Evolutionary conservation across 2,113 vertebrate genomes (phyloP).

Genomic region (Prochilodus magdalenae): DNA sequence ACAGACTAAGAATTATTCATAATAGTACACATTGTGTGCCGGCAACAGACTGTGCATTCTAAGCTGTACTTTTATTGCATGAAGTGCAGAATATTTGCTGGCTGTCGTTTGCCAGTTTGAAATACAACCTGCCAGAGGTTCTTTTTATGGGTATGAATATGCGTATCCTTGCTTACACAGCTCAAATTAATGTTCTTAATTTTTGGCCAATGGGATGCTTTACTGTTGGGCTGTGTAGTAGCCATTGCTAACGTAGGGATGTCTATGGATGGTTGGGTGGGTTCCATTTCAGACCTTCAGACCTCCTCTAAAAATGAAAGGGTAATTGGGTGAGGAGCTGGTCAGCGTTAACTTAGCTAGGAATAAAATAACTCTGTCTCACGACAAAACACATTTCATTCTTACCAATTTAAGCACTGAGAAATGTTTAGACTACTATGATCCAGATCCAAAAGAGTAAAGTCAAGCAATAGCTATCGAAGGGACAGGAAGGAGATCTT

Average conservation of each 20-base stretch:
- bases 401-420: no score
- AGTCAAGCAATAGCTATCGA: no score
- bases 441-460: no score
- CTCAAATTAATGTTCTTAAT: background rate
- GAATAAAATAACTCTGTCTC: no score
- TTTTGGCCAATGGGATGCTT: background rate
- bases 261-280: no score
- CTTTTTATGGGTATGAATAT: background rate
- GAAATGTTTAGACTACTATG: no score
- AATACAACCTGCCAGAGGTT: slow-evolving; percentile 2
- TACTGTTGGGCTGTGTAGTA: background rate
- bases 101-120: background rate
- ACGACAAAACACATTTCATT: no score
- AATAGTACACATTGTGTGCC: slow-evolving; percentile 13
- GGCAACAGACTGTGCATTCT: slow-evolving; percentile 36
- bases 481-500: no score
- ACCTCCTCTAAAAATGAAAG: no score
- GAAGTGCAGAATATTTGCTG: slow-evolving; percentile 22
- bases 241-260: background rate
- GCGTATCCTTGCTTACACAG: background rate
- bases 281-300: no score
- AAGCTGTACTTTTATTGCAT: slow-evolving; percentile 54
- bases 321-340: no score
- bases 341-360: no score
- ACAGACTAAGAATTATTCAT: slow-evolving; percentile 49